Evolutionary conservation across 2,113 vertebrate species (phyloP).

Genomic region (Oenanthe oenanthe): DNA sequence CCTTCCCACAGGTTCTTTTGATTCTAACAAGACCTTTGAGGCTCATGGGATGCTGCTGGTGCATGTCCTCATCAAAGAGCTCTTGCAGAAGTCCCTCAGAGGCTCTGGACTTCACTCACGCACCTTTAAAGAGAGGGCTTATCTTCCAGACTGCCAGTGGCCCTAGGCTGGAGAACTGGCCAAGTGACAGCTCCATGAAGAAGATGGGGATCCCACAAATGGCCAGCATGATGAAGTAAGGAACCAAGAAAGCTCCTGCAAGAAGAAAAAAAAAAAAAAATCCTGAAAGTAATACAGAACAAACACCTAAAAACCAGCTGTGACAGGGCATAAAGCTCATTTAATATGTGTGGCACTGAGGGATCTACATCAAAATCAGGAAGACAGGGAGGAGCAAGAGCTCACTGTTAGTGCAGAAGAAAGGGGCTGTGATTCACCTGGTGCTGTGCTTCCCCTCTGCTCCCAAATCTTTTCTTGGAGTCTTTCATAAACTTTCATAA

Average conservation of each 20-base stretch:
- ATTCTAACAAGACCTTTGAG: neutral
- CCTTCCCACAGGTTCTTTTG: neutral
- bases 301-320: neutral
- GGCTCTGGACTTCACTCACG: neutral
- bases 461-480: neutral
- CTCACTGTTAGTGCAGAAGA: neutral
- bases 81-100: neutral
- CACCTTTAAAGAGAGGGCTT: slow-evolving; percentile 85
- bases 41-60: neutral
- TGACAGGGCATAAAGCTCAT: neutral
- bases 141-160: slow-evolving; percentile 82
- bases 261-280: neutral
- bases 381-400: neutral
- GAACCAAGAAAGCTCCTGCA: slow-evolving; percentile 81
- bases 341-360: neutral
- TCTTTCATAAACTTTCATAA: neutral
- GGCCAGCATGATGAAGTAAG: slow-evolving; percentile 84
- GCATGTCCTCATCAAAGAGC: neutral
- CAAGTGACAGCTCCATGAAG: slow-evolving; percentile 82
- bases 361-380: neutral
- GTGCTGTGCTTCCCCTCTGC: neutral
- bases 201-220: slow-evolving; percentile 84
- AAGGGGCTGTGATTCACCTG: neutral
- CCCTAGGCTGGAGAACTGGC: slow-evolving; percentile 84
- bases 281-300: neutral